Evolutionary conservation across 2,113 vertebrate species (phyloP), one percentile per base, ranked within the genome.

Genomic region (Chlamydotis undulata): DNA sequence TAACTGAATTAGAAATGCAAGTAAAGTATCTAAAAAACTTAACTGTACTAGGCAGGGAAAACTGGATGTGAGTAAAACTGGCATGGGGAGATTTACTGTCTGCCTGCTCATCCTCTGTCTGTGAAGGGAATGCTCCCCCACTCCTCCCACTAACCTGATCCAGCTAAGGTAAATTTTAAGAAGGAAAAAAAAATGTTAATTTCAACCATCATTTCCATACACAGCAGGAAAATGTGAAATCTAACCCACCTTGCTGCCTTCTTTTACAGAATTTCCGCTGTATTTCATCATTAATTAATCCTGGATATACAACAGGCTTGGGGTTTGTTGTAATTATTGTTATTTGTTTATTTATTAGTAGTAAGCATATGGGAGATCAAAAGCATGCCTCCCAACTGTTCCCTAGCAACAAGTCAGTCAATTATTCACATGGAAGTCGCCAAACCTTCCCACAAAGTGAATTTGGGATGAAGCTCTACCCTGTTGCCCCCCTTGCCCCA

Each of bases 1-100:
- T 98, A 98, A 98, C 98, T 97, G 97, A 98, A 98, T 98, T 98
- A 98, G 97, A 98, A 98, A 98, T 98, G 97, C 97, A 97, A 98
- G 98, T 96, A 97, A 98, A 98, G 98, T 98, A 97, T 96, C 98
- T 98, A 96, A 98, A 97, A 98, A 98, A 97, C 97, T 98, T 98
- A 93, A 96, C 96, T 95, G 92, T 94, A 50, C 92, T 49, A 91
- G 97, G 97, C 97, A 97, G 95, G 87, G 82, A 92, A 95, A 87
- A 93, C 92, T 94, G 82, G 55, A 74, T 65, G 60, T 0, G 9
- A 92, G 85, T 85, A 96, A 89, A 90, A 80, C n/a, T 74, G 76
- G 60, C 87, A 68, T 45, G 82, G 84, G 63, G 83, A 88, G 65
- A 85, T 91, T 92, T 95, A 95, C 83, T 71, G 69, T 82, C 89